Conservation (phyloP, 2,797 vertebrate genomes). For the Schizopygopsis malacanthus region DNA sequence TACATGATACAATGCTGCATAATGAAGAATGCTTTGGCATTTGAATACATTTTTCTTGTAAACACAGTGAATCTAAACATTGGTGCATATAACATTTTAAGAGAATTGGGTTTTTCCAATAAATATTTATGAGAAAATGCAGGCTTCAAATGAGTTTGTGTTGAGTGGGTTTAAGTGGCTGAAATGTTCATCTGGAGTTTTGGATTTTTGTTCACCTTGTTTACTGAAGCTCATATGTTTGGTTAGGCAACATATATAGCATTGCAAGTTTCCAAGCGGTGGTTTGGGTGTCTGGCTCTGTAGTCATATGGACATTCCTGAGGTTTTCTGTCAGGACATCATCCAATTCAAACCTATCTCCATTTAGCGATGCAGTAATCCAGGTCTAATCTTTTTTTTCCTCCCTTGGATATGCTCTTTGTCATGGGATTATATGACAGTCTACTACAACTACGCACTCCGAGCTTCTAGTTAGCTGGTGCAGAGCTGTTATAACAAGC, state of each 20-base stretch:
- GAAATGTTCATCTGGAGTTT: slow-evolving; percentile 19
- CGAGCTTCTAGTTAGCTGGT: slow-evolving; percentile 39
- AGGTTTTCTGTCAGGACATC: slow-evolving; percentile 55
- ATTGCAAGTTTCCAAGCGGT: slow-evolving; percentile 60
- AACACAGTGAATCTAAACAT: neutral
- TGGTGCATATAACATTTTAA: neutral
- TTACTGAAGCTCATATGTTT: slow-evolving; percentile 44
- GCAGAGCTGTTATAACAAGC: neutral
- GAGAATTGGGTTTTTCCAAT: neutral
- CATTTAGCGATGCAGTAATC: neutral
- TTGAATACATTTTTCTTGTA: neutral
- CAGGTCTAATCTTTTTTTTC: slow-evolving; percentile 10
- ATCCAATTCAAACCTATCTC: neutral
- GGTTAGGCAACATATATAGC: slow-evolving; percentile 44
- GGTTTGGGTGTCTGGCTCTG: slow-evolving; percentile 52
- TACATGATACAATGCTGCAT: neutral
- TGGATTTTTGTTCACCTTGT: slow-evolving; percentile 21
- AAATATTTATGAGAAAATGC: slow-evolving; percentile 34
- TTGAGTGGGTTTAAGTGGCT: neutral
- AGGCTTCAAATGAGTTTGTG: slow-evolving; percentile 10
- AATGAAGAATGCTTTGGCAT: neutral
- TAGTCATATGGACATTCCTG: slow-evolving; percentile 55
- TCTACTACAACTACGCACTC: slow-evolving; percentile 29
- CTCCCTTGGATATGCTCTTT: slow-evolving; percentile 6
- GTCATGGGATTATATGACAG: slow-evolving; percentile 21